Base-by-base conservation (phyloP, 2,888 invertebrate species). In the Amphipoea oculea region DNA sequence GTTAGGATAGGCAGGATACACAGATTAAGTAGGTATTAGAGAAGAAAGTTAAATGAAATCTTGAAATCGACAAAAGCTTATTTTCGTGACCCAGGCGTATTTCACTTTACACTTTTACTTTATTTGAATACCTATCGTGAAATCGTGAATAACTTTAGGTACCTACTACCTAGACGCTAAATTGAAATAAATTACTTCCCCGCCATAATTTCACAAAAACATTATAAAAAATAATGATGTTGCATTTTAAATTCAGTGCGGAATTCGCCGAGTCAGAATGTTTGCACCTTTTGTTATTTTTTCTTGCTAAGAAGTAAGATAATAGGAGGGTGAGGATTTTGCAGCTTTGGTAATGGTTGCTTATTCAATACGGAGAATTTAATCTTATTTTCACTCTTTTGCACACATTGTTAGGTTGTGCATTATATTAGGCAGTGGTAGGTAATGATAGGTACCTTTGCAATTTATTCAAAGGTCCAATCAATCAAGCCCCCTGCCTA, bases 221-320 rank as follows among this genome's bases (percentile, higher is more conserved):
- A 67, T 0, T 20, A n/a, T 51, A 51, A 74, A 57, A 68, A 82
- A 54, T 74, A 51, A 80, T 83, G 80, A 83, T 48, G 5, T 68
- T 68, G 83, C 83, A 83, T 81, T 68, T 83, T 78, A 78, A 68
- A 83, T 57, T 62, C 67, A 48, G 14, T 62, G 40, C 78, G 17
- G 54, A 78, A 83, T 54, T 63, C 14, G 78, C 83, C 17, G 78
- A 40, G 78, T 80, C 78, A 80, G 67, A 68, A n/a, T 48, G 14
- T 77, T 62, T n/a, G 51, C 82, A 82, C 42, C 66, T 66, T 77
- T 79, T 78, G 45, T 79, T 54, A 23, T 57, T 68, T 65, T 54
- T 63, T 48, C 17, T 83, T 54, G 2, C 36, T 63, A 45, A 20
- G 51, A 70, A n/a, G 14, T 23, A 60, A 57, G 29, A 73, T 63